These are phyloP conservation scores for Platycnemis pennipes DNA, from an alignment of 2,888 invertebrate genomes.

Conservation along the genomic window DNA sequence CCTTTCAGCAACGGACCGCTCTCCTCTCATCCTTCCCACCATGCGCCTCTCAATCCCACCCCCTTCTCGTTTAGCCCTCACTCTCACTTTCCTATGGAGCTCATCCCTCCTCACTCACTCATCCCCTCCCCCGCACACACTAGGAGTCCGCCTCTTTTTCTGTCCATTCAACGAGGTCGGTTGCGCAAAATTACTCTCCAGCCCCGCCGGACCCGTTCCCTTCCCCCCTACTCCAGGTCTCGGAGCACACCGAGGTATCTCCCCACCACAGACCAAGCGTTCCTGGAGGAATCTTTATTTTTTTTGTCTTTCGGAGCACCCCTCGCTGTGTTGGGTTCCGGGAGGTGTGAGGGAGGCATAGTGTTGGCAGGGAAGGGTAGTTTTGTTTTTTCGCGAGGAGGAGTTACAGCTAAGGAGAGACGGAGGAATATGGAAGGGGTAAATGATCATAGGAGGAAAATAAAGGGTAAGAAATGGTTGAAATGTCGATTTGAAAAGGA, in stretches of 20 bases:
- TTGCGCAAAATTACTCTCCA: constrained; percentile 49
- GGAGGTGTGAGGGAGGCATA: neutral
- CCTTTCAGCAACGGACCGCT: neutral
- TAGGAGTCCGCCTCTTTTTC: neutral
- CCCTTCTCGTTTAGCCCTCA: constrained; percentile 3
- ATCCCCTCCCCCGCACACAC: neutral
- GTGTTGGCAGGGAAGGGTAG: neutral
- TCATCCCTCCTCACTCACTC: constrained; percentile 11
- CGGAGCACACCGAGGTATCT: neutral
- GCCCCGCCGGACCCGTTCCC: neutral
- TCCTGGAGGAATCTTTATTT: neutral
- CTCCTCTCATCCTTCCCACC: neutral
- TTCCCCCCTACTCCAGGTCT: neutral
- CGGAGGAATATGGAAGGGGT: no score
- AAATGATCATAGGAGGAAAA: no score
- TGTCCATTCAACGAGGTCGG: constrained; percentile 65
- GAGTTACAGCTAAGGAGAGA: neutral
- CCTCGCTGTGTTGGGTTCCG: neutral
- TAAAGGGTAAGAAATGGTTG: no score
- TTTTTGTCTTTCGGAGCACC: neutral
- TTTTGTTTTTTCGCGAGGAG: neutral
- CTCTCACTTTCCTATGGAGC: constrained; percentile 12
- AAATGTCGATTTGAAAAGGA: no score
- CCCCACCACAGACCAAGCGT: neutral
- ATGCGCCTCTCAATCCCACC: neutral